Percentiles rank a stretch among this genome's conserved stretches.
Conservation (phyloP, 2,113 vertebrate species). For the Amblyopsis rosae region DNA sequence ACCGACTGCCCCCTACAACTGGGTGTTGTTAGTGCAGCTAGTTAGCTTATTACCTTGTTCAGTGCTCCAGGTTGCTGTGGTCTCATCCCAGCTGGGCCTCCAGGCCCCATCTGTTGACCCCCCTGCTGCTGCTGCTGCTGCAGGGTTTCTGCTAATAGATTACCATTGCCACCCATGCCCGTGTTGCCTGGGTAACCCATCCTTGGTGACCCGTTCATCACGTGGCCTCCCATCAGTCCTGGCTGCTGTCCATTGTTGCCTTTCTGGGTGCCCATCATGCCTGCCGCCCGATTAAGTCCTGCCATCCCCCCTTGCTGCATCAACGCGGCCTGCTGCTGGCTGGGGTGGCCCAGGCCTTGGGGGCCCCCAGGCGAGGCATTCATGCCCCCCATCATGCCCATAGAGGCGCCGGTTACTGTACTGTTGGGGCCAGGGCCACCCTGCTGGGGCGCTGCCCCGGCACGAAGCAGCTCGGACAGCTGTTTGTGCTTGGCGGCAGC, state of each 20-base stretch:
- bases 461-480: conserved; percentile 90
- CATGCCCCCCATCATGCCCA: conserved; percentile 71
- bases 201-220: conserved; percentile 93
- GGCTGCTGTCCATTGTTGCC: conserved; percentile 67
- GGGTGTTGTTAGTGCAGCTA: no score
- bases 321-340: conserved; percentile 78
- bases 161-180: conserved; percentile 83
- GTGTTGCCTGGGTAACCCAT: conserved; percentile 85
- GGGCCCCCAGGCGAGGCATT: conserved; percentile 55
- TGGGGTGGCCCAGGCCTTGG: conserved; percentile 65
- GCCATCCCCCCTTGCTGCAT: conserved; percentile 79
- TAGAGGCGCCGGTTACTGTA: conserved; percentile 55
- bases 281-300: conserved; percentile 64
- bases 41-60: conserved; percentile 78
- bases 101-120: conserved; percentile 74
- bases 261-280: conserved; percentile 75
- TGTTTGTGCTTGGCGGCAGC: conserved; percentile 98
- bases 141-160: conserved; percentile 86
- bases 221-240: conserved; percentile 80
- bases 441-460: conserved; percentile 80
- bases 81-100: conserved; percentile 84
- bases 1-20: no score
- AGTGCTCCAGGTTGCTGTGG: conserved; percentile 86
- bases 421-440: conserved; percentile 74
- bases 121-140: conserved; percentile 77